Evolutionary conservation across 2,888 invertebrate genomes (phyloP), one percentile per base, ranked within the genome.

Genomic region (Philereme transversata): DNA sequence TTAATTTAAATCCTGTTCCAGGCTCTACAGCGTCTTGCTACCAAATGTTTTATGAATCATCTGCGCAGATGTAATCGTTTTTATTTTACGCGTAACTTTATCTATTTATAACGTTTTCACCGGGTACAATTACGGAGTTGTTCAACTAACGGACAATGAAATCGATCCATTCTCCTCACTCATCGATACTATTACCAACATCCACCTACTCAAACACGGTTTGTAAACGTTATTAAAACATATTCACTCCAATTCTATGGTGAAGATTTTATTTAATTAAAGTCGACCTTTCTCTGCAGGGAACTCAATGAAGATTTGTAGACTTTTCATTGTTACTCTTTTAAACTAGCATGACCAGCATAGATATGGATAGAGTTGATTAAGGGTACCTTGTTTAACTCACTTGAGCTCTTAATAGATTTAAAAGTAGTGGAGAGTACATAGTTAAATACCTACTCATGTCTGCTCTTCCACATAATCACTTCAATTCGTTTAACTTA

Each of bases 261-360:
- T 62, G 63, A 79, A 79, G 81, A 84, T 84, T 84, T 84, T 84
- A 84, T 86, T 83, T 79, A 87, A 86, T 86, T 82, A 79, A 83
- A 82, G 53, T 43, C 35, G 34, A 53, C 53, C 51, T 51, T 61
- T 69, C 67, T 66, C 62, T 6, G 36, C 51, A 8, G 34, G 34
- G 53, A 35, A 38, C 73, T 76, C 81, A 84, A 90, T 83, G 81
- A 87, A 84, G 90, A 87, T 83, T 77, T 87, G 90, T 90, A 82
- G 81, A 79, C 70, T 71, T 82, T 84, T 84, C 78, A 86, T 87
- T 82, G 76, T 71, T 71, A 75, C 71, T 71, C 22, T 47, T 59
- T 57, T 51, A 57, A 62, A 50, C 47, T 50, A 55, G 57, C 61
- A 58, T 62, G 58, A 58, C 58, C 22, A 22, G 22, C 22, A 22